phyloP scores from a whole-genome alignment of 1,140 invertebrate species.

The Drosophila nigrodunni region DNA sequence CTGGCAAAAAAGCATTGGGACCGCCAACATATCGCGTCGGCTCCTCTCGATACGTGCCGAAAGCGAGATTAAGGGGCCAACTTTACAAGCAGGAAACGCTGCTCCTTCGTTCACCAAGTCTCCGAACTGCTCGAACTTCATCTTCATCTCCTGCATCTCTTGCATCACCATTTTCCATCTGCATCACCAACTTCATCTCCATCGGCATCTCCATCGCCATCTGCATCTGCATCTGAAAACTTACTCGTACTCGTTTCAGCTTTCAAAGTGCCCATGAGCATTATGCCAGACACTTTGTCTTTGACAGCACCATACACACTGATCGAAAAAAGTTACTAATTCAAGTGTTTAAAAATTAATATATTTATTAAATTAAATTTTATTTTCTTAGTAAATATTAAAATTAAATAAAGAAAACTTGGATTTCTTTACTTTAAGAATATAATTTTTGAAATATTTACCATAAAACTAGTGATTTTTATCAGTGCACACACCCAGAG shows the following conservation, averaged over 20 bases:
- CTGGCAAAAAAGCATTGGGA: constrained; percentile 62
- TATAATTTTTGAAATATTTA: no score
- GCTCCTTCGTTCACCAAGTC: constrained; percentile 15
- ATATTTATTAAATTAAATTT: no score
- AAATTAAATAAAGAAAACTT: no score
- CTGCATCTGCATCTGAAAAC: neutral
- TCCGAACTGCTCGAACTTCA: neutral
- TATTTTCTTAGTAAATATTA: no score
- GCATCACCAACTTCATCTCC: constrained; percentile 1
- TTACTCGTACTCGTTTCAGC: constrained; percentile 60
- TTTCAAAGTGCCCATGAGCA: constrained; percentile 76
- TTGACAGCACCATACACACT: constrained; percentile 55
- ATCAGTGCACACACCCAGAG: no score
- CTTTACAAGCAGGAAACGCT: constrained; percentile 77
- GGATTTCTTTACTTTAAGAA: no score
- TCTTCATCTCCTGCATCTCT: neutral
- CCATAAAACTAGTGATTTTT: no score
- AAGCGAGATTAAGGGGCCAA: constrained; percentile 69
- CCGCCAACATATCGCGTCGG: constrained; percentile 63
- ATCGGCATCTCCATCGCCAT: neutral
- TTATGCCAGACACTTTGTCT: constrained; percentile 81
- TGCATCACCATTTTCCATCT: neutral
- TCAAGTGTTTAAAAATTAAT: no score
- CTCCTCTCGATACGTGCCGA: constrained; percentile 65
- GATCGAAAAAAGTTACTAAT: no score